These are phyloP conservation scores for Brachystomella parvula DNA, from an alignment of 1,140 invertebrate genomes.

Conservation along the genomic window DNA sequence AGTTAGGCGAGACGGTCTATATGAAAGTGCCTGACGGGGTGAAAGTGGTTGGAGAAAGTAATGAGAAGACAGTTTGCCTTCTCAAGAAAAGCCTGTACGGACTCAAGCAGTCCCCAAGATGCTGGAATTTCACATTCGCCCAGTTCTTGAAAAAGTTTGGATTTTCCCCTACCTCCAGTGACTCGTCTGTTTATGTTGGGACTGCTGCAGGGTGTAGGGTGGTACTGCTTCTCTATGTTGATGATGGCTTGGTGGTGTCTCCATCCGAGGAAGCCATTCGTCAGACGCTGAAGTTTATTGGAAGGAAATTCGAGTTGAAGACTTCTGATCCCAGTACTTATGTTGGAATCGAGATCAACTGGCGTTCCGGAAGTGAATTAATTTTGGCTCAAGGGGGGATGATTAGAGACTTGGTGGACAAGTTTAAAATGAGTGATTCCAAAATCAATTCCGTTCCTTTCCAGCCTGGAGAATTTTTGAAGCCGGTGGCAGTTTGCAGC, in stretches of 20 bases:
- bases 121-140: slow-evolving; percentile 34
- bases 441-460: slow-evolving; percentile 14
- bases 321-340: slow-evolving; percentile 20
- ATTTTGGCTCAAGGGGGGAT: slow-evolving; percentile 25
- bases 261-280: slow-evolving; percentile 28
- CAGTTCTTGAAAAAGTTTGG: slow-evolving; percentile 12
- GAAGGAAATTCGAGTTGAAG: slow-evolving; percentile 37
- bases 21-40: slow-evolving; percentile 44
- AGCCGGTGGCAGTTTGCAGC: not conserved
- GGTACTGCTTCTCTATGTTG: slow-evolving; percentile 22
- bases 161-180: not conserved
- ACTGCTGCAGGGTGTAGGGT: not conserved
- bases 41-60: too few species aligned
- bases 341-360: slow-evolving; percentile 39
- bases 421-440: slow-evolving; percentile 15
- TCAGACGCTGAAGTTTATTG: slow-evolving; percentile 28
- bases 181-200: slow-evolving; percentile 18
- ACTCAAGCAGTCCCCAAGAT: slow-evolving; percentile 36
- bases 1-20: slow-evolving; percentile 44
- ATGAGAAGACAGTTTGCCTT: not conserved
- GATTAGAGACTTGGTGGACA: slow-evolving; percentile 16
- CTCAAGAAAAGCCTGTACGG: slow-evolving; percentile 36
- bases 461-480: slow-evolving; percentile 9
- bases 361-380: slow-evolving; percentile 30
- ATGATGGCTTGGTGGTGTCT: slow-evolving; percentile 35